phyloP scores from a whole-genome alignment of 37 sponge, comb jelly and placozoan species.

The Ianthella basta region DNA sequence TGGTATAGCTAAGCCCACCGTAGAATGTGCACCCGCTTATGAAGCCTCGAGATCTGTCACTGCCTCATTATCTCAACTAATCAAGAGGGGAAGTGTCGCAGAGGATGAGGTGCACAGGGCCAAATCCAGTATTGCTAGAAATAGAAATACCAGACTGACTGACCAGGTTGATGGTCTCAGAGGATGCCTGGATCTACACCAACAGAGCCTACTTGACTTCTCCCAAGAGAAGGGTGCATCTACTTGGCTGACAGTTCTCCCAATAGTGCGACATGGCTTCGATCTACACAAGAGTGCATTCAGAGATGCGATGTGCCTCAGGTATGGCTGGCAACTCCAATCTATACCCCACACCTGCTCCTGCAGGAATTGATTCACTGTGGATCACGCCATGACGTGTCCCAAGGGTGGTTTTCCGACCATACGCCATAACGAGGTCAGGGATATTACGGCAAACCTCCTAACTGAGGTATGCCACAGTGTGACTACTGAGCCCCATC shows the following conservation, averaged over 20 bases:
- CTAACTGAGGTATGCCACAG: constrained; percentile 18
- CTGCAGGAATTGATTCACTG: background rate
- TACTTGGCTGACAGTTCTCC: constrained; percentile 2
- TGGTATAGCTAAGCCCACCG: background rate
- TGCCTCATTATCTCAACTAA: background rate
- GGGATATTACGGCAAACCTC: constrained; percentile 9
- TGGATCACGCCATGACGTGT: constrained; percentile 8
- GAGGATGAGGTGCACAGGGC: background rate
- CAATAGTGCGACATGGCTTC: background rate
- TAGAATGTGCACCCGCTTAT: background rate
- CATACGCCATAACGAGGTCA: constrained; percentile 16
- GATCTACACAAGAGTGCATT: background rate
- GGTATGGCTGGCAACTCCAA: background rate
- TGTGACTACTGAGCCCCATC: background rate
- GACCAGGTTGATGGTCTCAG: background rate
- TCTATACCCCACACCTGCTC: background rate
- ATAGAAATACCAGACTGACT: no score
- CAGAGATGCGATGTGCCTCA: background rate
- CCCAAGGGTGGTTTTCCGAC: constrained; percentile 23
- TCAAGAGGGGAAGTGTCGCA: background rate
- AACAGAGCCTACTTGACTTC: background rate
- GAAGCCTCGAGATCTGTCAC: constrained; percentile 6
- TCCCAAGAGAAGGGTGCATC: constrained; percentile 5
- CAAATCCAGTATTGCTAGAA: no score
- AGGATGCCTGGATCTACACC: background rate